Percentiles rank a stretch among this genome's conserved stretches.
These are phyloP conservation scores for Camponotus fellah DNA, from an alignment of 2,888 invertebrate species.

Conservation along the genomic window DNA sequence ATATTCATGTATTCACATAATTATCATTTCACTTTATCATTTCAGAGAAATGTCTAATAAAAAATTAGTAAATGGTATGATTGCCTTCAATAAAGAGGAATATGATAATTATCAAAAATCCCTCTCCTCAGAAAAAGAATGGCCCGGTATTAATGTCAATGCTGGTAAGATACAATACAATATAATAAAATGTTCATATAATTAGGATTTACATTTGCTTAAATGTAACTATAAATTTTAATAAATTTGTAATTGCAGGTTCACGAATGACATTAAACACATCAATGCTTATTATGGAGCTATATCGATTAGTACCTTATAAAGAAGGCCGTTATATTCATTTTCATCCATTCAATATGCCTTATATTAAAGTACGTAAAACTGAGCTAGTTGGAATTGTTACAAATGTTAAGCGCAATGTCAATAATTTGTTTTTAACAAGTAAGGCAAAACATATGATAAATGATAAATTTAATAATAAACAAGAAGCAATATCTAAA, in stretches of 20 bases:
- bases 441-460: slow-evolving; percentile 9
- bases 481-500: background rate
- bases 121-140: slow-evolving; percentile 7
- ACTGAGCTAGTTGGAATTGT: slow-evolving; percentile 24
- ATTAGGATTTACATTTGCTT: background rate
- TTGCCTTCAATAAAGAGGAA: background rate
- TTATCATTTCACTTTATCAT: background rate
- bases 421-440: slow-evolving; percentile 5
- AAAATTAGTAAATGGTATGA: background rate
- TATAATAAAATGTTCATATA: background rate
- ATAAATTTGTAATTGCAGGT: slow-evolving; percentile 19
- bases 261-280: slow-evolving; percentile 9
- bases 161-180: background rate
- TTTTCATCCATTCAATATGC: slow-evolving; percentile 40
- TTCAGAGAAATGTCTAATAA: slow-evolving; percentile 7
- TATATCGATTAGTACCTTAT: slow-evolving; percentile 31
- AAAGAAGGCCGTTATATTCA: slow-evolving; percentile 16
- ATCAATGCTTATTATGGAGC: slow-evolving; percentile 30
- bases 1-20: background rate
- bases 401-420: background rate
- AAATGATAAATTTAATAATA: background rate
- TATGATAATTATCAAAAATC: slow-evolving; percentile 1
- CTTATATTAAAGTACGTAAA: slow-evolving; percentile 20
- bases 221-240: background rate
- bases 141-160: slow-evolving; percentile 22